These are phyloP conservation scores for Plebejus melissa DNA, from an alignment of 2,888 invertebrate species.

Conservation along the genomic window DNA sequence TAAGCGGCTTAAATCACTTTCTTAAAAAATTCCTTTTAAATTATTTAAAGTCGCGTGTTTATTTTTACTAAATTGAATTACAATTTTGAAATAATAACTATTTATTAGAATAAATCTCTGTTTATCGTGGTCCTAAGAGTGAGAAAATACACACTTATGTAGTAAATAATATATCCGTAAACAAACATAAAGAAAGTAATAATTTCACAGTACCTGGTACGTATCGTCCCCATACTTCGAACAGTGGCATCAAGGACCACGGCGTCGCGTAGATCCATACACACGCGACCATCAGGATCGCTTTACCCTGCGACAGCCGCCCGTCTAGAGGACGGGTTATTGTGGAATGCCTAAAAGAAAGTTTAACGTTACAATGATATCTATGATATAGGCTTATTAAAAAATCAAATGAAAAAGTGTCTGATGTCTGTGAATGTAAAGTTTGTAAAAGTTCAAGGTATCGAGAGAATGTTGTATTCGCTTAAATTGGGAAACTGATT, in stretches of 20 bases:
- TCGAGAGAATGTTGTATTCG: too few relatives aligned
- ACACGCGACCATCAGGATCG: slow-evolving; percentile 84
- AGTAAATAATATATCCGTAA: too few relatives aligned
- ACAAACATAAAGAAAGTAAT: not conserved
- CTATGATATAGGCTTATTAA: not conserved
- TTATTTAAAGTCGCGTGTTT: too few relatives aligned
- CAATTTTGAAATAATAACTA: too few relatives aligned
- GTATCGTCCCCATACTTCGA: slow-evolving; percentile 92
- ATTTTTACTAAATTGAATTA: too few relatives aligned
- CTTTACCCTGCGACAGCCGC: slow-evolving; percentile 88
- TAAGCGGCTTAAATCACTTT: not conserved
- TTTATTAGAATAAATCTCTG: too few relatives aligned
- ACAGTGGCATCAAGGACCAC: slow-evolving; percentile 87
- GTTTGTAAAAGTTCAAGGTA: too few relatives aligned
- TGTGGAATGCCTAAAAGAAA: slow-evolving; percentile 72
- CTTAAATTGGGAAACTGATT: too few relatives aligned
- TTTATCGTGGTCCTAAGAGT: not conserved
- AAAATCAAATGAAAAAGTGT: too few relatives aligned
- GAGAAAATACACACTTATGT: not conserved
- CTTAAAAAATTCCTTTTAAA: too few relatives aligned
- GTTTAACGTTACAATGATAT: not conserved
- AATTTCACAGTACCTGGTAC: slow-evolving; percentile 82
- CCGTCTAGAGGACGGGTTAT: slow-evolving; percentile 92
- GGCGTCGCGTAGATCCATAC: slow-evolving; percentile 90
- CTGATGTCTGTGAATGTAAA: too few relatives aligned